These are phyloP conservation scores for Tachina grossa DNA, from an alignment of 2,888 invertebrate species.

Conservation along the genomic window DNA sequence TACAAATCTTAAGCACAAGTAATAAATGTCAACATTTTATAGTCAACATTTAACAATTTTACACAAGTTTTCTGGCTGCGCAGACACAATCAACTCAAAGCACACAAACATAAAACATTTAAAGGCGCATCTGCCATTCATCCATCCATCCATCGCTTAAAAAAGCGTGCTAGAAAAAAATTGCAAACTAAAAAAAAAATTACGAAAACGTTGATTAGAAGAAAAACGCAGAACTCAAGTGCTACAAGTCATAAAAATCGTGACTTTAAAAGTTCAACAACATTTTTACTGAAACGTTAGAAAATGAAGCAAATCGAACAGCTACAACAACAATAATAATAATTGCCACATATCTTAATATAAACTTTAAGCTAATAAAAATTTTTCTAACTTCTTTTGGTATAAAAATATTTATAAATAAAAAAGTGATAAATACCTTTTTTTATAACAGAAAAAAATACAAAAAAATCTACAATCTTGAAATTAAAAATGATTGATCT, in stretches of 20 bases:
- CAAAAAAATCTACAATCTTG: constrained; percentile 22
- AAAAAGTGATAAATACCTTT: constrained; percentile 63
- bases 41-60: constrained; percentile 53
- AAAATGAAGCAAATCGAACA: constrained; percentile 30
- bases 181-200: constrained; percentile 50
- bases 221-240: constrained; percentile 46
- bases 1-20: constrained; percentile 69
- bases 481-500: constrained; percentile 41
- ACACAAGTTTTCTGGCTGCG: constrained; percentile 30
- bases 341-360: neutral
- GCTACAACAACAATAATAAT: neutral
- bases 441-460: constrained; percentile 1
- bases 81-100: constrained; percentile 6
- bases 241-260: constrained; percentile 74
- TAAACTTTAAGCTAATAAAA: constrained; percentile 5
- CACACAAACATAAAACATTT: constrained; percentile 37
- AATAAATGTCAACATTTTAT: constrained; percentile 70
- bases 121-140: constrained; percentile 59
- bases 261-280: constrained; percentile 80
- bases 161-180: constrained; percentile 64
- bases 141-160: neutral
- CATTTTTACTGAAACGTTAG: constrained; percentile 73
- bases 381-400: neutral
- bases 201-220: constrained; percentile 2
- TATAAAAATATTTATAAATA: constrained; percentile 12